A percentile compares a stretch with the other conserved stretches of the same genome.
These are phyloP conservation scores for Bombus breviceps DNA, from an alignment of 1,140 invertebrate species.

Conservation along the genomic window DNA sequence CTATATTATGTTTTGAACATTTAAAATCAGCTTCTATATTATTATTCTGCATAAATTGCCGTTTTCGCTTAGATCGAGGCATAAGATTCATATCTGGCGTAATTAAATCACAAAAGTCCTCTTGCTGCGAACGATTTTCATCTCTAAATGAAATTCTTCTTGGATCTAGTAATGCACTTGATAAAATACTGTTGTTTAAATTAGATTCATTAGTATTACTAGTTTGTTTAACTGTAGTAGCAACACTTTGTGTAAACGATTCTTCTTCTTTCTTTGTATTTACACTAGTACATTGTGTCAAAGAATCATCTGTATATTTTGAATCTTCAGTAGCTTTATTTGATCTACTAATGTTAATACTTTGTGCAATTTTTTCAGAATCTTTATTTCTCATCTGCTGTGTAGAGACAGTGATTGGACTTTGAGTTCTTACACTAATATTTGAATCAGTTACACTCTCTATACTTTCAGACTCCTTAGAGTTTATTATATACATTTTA, in stretches of 20 bases:
- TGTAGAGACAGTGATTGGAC: conserved; percentile 46
- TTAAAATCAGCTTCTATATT: conserved; percentile 61
- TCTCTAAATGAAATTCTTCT: conserved; percentile 79
- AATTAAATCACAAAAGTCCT: conserved; percentile 77
- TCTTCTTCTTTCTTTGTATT: conserved; percentile 57
- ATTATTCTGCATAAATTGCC: conserved; percentile 63
- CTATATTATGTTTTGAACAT: conserved; percentile 44
- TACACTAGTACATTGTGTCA: conserved; percentile 45
- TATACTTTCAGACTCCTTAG: conserved; percentile 72
- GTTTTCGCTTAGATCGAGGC: conserved; percentile 73
- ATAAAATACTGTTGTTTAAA: conserved; percentile 61
- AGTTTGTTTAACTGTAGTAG: conserved; percentile 40
- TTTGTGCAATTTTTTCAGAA: conserved; percentile 50
- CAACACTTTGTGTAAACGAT: conserved; percentile 46
- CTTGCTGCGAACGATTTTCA: conserved; percentile 69
- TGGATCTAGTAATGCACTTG: conserved; percentile 75
- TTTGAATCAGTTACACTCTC: conserved; percentile 66
- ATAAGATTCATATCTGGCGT: conserved; percentile 79
- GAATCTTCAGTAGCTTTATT: conserved; percentile 50
- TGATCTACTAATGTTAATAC: conserved; percentile 38
- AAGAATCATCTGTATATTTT: conserved; percentile 57
- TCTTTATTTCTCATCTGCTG: conserved; percentile 65
- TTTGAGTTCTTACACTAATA: conserved; percentile 64
- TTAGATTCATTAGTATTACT: conserved; percentile 66
- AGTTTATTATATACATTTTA: conserved; percentile 57